Conservation (phyloP, 2,113 vertebrate genomes). For the Chaetodon auriga region DNA sequence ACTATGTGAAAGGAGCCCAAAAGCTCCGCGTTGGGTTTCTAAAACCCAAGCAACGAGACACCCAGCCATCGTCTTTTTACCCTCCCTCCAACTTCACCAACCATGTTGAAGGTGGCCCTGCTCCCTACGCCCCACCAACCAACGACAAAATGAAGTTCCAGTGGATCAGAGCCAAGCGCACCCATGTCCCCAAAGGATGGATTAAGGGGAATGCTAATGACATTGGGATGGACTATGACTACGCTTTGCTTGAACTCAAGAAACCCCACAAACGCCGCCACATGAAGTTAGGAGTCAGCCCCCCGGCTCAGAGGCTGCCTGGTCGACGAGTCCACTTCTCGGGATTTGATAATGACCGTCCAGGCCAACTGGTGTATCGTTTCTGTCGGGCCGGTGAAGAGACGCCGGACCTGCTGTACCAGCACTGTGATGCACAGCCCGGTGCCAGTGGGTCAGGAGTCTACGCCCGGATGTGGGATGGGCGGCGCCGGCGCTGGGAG, state of each 20-base stretch:
- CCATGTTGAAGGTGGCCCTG: conserved; percentile 64
- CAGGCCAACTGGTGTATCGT: conserved; percentile 93
- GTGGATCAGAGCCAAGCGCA: conserved; percentile 97
- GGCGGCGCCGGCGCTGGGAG: conserved; percentile 90
- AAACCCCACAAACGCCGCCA: conserved; percentile 95
- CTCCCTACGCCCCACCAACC: conserved; percentile 54
- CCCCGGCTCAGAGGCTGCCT: conserved; percentile 88
- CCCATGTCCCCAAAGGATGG: conserved; percentile 98
- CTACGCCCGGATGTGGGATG: conserved; percentile 96
- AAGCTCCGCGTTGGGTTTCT: conserved; percentile 95
- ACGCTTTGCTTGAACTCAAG: conserved; percentile 95
- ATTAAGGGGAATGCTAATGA: conserved; percentile 97
- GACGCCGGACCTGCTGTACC: conserved; percentile 94
- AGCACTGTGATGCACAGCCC: conserved; percentile 95
- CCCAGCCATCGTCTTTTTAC: conserved; percentile 59
- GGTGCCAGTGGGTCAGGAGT: conserved; percentile 97
- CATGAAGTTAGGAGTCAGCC: conserved; percentile 96
- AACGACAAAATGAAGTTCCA: conserved; percentile 94
- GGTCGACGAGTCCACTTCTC: conserved; percentile 95
- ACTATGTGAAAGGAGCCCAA: conserved; percentile 96
- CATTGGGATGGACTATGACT: conserved; percentile 99
- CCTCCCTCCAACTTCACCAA: conserved; percentile 67
- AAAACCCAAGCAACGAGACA: conserved; percentile 88
- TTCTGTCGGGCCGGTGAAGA: conserved; percentile 95
- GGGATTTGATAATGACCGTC: conserved; percentile 94